phyloP scores from a whole-genome alignment of 2,113 vertebrate species.

The Misgurnus mizolepis region DNA sequence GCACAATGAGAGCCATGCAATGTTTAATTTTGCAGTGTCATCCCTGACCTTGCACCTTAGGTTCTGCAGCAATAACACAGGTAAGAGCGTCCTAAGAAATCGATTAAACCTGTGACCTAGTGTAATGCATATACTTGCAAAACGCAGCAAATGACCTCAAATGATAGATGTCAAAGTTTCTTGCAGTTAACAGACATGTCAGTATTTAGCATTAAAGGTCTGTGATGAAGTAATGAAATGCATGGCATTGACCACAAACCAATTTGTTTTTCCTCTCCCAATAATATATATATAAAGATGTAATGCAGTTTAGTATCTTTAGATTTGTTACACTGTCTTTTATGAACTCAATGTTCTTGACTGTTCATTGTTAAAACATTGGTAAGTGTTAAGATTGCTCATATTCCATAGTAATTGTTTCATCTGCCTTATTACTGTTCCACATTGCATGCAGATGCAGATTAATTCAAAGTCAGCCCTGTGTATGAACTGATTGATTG shows the following conservation, averaged over 20 bases:
- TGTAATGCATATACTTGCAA: slow-evolving; percentile 52
- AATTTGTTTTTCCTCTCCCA: slow-evolving; percentile 23
- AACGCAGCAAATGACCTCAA: background rate
- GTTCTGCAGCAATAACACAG: slow-evolving; percentile 99
- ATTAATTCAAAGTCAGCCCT: slow-evolving; percentile 58
- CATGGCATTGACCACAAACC: slow-evolving; percentile 64
- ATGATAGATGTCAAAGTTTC: slow-evolving; percentile 16
- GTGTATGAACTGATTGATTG: slow-evolving; percentile 54
- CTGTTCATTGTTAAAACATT: slow-evolving; percentile 49
- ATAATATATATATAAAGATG: background rate
- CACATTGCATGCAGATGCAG: slow-evolving; percentile 69
- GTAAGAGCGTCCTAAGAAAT: slow-evolving; percentile 99
- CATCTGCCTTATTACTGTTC: slow-evolving; percentile 37
- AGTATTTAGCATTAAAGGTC: slow-evolving; percentile 60
- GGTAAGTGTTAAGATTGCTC: slow-evolving; percentile 54
- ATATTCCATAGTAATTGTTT: slow-evolving; percentile 49
- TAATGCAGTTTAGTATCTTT: slow-evolving; percentile 2
- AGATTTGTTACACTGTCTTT: slow-evolving; percentile 20
- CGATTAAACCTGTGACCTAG: slow-evolving; percentile 66
- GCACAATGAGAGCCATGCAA: slow-evolving; percentile 86
- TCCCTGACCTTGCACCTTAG: slow-evolving; percentile 99
- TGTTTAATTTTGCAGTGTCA: slow-evolving; percentile 99
- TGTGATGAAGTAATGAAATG: slow-evolving; percentile 63
- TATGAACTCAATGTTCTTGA: slow-evolving; percentile 33
- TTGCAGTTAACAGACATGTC: slow-evolving; percentile 38